Percentiles rank a stretch among this genome's conserved stretches.
phyloP scores from a whole-genome alignment of 1,140 invertebrate species.

The Epicauta chinensis region DNA sequence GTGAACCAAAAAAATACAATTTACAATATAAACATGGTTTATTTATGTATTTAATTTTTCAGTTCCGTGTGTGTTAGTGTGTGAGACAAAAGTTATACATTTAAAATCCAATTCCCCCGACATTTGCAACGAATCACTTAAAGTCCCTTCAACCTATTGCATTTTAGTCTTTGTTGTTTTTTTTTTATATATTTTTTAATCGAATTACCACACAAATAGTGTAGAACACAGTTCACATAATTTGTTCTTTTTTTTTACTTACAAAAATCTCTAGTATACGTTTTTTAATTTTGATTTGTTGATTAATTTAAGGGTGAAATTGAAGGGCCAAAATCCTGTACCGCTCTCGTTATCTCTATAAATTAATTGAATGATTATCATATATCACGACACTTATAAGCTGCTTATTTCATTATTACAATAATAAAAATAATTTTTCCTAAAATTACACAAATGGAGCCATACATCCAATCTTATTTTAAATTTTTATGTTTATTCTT shows the following conservation, averaged over 20 bases:
- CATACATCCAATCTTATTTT: slow-evolving; percentile 21
- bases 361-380: slow-evolving; percentile 26
- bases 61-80: slow-evolving; percentile 23
- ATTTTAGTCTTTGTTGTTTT: no score
- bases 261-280: no score
- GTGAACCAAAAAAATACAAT: slow-evolving; percentile 13
- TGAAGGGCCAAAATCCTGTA: no score
- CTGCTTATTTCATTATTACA: slow-evolving; percentile 27
- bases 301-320: no score
- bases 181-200: no score
- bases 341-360: background rate
- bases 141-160: no score
- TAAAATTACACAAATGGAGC: slow-evolving; percentile 27
- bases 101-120: no score
- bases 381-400: slow-evolving; percentile 36
- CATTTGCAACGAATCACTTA: no score
- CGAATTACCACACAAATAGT: no score
- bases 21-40: slow-evolving; percentile 37
- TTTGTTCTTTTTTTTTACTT: no score
- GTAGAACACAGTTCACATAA: no score
- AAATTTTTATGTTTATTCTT: slow-evolving; percentile 11
- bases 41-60: slow-evolving; percentile 25
- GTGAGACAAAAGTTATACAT: slow-evolving; percentile 1
- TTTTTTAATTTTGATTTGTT: no score
- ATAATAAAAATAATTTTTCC: slow-evolving; percentile 34